Conservation (phyloP, 2,113 vertebrate species). For the Lophochroa leadbeateri region DNA sequence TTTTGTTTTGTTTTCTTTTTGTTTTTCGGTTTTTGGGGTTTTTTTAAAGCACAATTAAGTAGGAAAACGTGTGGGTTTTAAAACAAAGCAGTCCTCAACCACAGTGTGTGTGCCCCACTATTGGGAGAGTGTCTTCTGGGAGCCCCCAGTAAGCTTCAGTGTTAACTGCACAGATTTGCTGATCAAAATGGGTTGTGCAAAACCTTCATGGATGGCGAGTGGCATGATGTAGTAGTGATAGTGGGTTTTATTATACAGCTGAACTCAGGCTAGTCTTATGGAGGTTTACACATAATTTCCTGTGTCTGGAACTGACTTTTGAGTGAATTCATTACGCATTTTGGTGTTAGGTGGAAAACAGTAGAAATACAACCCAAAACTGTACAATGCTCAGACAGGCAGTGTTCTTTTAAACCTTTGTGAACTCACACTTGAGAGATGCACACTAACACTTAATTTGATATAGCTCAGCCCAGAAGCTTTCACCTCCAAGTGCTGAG, state of each 20-base stretch:
- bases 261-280: neutral
- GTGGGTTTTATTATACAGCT: neutral
- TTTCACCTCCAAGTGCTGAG: neutral
- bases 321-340: neutral
- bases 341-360: neutral
- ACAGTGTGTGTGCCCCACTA: neutral
- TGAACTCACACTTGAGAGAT: neutral
- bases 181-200: neutral
- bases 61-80: constrained; percentile 6
- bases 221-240: neutral
- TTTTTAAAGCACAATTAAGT: neutral
- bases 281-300: neutral
- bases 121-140: neutral
- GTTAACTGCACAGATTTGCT: neutral
- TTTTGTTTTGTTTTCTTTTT: neutral
- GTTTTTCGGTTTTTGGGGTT: neutral
- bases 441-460: neutral
- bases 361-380: neutral
- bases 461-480: neutral
- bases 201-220: neutral
- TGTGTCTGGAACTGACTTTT: neutral
- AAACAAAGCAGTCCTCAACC: neutral
- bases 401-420: neutral
- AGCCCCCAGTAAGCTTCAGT: neutral
- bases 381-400: accelerated